phyloP scores from a whole-genome alignment of 2,113 vertebrate genomes.

The Gulo gulo region DNA sequence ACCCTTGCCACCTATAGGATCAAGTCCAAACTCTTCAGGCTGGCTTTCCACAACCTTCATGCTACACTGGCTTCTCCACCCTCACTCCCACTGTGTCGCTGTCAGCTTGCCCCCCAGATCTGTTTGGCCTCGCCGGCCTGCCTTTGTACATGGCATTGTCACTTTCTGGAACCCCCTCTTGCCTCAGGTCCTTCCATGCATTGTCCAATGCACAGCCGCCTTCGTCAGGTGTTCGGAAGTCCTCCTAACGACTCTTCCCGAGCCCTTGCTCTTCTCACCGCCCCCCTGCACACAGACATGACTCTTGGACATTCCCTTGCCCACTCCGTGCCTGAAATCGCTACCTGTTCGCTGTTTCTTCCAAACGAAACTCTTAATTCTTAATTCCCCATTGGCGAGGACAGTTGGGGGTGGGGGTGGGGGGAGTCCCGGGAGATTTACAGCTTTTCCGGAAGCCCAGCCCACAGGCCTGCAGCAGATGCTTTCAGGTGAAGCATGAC shows the following conservation, averaged over 20 bases:
- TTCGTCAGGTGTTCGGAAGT: background rate
- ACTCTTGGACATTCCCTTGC: background rate
- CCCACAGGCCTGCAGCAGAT: background rate
- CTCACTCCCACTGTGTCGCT: background rate
- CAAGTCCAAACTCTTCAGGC: background rate
- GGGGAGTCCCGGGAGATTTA: background rate
- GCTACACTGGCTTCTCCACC: background rate
- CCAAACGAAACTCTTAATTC: background rate
- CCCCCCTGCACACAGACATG: background rate
- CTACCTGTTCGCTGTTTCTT: background rate
- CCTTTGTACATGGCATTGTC: background rate
- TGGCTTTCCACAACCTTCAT: conserved; percentile 32
- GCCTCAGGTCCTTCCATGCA: background rate
- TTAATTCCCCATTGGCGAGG: background rate
- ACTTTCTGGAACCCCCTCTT: conserved; percentile 12
- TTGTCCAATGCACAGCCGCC: background rate
- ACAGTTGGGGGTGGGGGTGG: background rate
- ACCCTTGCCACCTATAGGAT: conserved; percentile 29
- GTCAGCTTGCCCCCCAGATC: background rate
- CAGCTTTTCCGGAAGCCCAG: background rate
- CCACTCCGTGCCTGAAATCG: background rate
- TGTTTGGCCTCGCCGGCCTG: background rate
- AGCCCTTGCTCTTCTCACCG: background rate
- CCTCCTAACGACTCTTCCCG: background rate
- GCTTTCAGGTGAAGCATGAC: background rate